These are phyloP conservation scores for Oreohelix idahoensis DNA, from an alignment of 1,140 invertebrate species.

Conservation along the genomic window DNA sequence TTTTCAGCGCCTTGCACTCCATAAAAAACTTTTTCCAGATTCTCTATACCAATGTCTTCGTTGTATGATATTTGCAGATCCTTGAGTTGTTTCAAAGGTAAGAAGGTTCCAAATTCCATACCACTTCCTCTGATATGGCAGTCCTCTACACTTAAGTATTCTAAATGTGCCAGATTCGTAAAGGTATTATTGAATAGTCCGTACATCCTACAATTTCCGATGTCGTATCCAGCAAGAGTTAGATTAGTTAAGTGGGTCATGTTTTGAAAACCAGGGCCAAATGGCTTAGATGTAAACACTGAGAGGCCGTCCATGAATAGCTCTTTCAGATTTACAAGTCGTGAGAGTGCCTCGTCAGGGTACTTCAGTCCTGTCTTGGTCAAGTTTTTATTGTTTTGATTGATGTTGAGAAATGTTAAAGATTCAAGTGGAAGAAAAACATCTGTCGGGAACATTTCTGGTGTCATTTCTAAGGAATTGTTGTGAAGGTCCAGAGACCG, in stretches of 20 bases:
- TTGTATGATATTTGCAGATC: not conserved
- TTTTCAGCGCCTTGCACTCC: not conserved
- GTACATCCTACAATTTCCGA: not conserved
- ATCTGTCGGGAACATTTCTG: not conserved
- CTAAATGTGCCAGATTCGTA: not conserved
- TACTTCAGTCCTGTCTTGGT: not conserved
- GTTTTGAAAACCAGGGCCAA: not conserved
- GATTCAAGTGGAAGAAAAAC: not conserved
- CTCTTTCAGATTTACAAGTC: not conserved
- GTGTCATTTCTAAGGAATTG: not conserved
- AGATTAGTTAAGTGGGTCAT: not conserved
- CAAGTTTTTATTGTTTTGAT: not conserved
- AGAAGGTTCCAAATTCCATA: not conserved
- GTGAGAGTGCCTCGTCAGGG: not conserved
- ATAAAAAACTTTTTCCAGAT: not conserved
- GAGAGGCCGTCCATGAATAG: not conserved
- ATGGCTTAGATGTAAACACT: no score
- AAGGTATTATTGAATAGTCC: not conserved
- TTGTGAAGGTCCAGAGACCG: not conserved
- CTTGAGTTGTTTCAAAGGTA: not conserved
- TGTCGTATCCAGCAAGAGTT: not conserved
- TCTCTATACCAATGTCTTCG: slow-evolving; percentile 3
- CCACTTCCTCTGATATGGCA: not conserved
- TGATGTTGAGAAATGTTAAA: not conserved
- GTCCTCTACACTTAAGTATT: not conserved